Percentiles rank a stretch among this genome's conserved stretches.
phyloP scores from a whole-genome alignment of 2,888 invertebrate species.

The Meganola albula region DNA sequence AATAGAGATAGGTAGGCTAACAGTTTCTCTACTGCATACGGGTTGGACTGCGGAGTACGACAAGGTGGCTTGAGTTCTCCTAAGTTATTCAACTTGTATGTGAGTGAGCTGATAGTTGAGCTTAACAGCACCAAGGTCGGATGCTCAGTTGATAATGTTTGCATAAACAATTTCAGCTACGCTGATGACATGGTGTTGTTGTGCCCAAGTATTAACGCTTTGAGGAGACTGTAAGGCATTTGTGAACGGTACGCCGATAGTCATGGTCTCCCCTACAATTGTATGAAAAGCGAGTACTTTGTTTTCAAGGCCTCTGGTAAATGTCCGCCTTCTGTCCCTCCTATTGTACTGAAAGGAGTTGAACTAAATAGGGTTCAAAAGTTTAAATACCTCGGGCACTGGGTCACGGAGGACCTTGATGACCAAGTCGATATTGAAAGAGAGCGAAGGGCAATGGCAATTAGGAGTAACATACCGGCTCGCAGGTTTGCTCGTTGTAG shows the following conservation, averaged over 20 bases:
- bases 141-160: background rate
- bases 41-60: too few species aligned
- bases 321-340: background rate
- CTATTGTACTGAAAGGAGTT: background rate
- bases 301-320: background rate
- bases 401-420: too few species aligned
- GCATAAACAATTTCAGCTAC: background rate
- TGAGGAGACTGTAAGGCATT: background rate
- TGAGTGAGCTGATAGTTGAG: background rate
- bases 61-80: too few species aligned
- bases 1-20: too few species aligned
- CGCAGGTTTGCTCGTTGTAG: too few species aligned
- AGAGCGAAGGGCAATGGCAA: too few species aligned
- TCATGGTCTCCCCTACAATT: background rate
- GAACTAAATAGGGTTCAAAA: background rate
- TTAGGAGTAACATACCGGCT: too few species aligned
- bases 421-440: too few species aligned
- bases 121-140: background rate
- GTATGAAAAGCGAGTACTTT: background rate
- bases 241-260: background rate
- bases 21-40: too few species aligned
- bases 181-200: background rate
- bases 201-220: background rate
- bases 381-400: background rate
- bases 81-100: too few species aligned